Evolutionary conservation across 2,888 invertebrate genomes (phyloP), one percentile per base, ranked within the genome.

Genomic region (Melieria crassipennis): DNA sequence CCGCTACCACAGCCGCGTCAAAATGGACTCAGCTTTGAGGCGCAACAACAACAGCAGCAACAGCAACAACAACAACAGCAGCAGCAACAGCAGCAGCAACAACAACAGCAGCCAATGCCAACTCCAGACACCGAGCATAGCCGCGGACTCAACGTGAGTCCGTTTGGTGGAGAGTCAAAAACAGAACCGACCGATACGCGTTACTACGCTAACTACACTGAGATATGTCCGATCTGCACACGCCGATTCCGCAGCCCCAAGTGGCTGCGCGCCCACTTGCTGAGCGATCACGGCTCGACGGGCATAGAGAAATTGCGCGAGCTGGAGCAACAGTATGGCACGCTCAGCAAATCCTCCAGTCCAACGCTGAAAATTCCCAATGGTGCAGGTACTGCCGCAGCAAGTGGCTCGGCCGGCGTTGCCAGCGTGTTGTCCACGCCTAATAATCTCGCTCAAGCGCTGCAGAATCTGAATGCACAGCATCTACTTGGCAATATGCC

Each of bases 221-320:
- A 94, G 85, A 91, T 92, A 0, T 97, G 97, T 83, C 92, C 94
- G 11, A 90, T 97, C 70, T 97, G 97, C 83, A 93, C 92, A 78
- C 90, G 96, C 1, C 91, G 96, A 73, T 97, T 97, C 87, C 91
- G 96, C 62, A 96, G 94, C 74, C 91, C 93, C 13, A 95, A 96
- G 74, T 96, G 96, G 90, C 87, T 97, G 76, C 94, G 95, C 77
- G 93, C 94, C 0, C 97, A 97, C 86, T 86, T 97, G 73, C 88
- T 95, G 77, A 92, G 93, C 66, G 96, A 97, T 80, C 97, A 97
- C 83, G 95, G 95, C 80, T 91, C 79, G 81, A 86, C 85, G 80
- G 87, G 86, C 79, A 78, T 88, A 9, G 81, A 88, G 76, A 85
- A 87, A 77, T 83, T 80, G 76, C 85, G 81, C 75, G 86, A 83